phyloP scores from a whole-genome alignment of 2,888 invertebrate genomes.

The Zygogramma bicolorata region DNA sequence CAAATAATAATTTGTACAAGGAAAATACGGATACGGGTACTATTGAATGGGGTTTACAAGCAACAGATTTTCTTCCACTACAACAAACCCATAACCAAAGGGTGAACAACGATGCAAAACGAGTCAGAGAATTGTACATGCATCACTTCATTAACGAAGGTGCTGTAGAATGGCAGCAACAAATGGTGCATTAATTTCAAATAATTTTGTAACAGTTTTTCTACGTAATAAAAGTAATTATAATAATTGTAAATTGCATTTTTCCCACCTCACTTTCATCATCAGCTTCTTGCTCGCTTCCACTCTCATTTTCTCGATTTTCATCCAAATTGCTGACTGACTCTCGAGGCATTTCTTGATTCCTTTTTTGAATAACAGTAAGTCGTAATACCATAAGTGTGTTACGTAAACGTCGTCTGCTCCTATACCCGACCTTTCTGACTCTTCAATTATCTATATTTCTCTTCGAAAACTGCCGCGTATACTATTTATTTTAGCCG shows the following conservation, averaged over 20 bases:
- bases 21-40: neutral
- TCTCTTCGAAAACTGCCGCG: constrained; percentile 37
- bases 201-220: neutral
- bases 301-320: neutral
- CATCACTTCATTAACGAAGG: neutral
- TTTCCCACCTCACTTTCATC: neutral
- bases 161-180: neutral
- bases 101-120: too few relatives aligned
- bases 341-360: constrained; percentile 39
- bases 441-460: constrained; percentile 32
- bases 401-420: constrained; percentile 36
- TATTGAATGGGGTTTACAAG: neutral
- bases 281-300: neutral
- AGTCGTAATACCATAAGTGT: constrained; percentile 43
- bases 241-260: neutral
- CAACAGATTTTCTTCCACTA: neutral
- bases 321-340: constrained; percentile 13
- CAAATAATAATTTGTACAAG: neutral
- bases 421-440: constrained; percentile 35
- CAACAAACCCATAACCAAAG: neutral
- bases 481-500: constrained; percentile 38
- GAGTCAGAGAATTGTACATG: too few relatives aligned
- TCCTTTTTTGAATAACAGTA: constrained; percentile 37
- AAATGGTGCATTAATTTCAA: neutral
- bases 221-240: neutral